Evolutionary conservation across 2,888 invertebrate genomes (phyloP).

Genomic region (Stomorhina lunata): DNA sequence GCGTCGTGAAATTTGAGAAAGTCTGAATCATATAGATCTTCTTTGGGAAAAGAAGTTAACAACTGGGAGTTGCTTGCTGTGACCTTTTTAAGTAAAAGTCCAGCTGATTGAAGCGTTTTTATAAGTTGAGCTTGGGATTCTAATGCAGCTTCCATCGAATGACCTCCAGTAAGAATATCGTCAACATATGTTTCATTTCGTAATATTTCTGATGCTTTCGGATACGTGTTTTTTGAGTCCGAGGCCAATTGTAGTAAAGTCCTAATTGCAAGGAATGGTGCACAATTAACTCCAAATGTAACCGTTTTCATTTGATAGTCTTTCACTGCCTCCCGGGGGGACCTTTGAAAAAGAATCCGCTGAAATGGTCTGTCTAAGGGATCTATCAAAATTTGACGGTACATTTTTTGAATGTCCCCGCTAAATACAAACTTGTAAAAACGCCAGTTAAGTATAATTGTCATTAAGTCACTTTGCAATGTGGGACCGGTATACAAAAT

Average conservation of each 20-base stretch:
- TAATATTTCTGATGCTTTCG: background rate
- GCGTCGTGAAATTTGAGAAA: constrained; percentile 8
- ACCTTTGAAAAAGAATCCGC: background rate
- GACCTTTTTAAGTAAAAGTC: background rate
- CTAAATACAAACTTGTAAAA: constrained; percentile 5
- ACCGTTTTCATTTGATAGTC: constrained; percentile 29
- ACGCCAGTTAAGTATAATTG: constrained; percentile 19
- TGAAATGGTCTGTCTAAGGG: background rate
- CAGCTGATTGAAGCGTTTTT: constrained; percentile 5
- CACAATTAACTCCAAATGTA: constrained; percentile 14
- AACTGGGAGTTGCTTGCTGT: background rate
- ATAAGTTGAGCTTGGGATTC: background rate
- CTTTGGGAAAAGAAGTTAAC: background rate
- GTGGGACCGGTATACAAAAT: constrained; percentile 13
- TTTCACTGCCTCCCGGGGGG: background rate
- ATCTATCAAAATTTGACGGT: constrained; percentile 13
- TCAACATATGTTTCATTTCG: constrained; percentile 16
- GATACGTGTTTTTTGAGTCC: background rate
- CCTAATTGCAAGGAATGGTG: constrained; percentile 8
- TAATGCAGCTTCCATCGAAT: background rate
- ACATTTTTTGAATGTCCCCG: constrained; percentile 23
- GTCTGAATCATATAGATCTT: background rate
- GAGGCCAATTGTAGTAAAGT: background rate
- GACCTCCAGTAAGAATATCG: constrained; percentile 12
- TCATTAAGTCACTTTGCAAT: background rate